These are phyloP conservation scores for Trididemnum miniatum DNA, from an alignment of 23 tunicate species.

Conservation along the genomic window DNA sequence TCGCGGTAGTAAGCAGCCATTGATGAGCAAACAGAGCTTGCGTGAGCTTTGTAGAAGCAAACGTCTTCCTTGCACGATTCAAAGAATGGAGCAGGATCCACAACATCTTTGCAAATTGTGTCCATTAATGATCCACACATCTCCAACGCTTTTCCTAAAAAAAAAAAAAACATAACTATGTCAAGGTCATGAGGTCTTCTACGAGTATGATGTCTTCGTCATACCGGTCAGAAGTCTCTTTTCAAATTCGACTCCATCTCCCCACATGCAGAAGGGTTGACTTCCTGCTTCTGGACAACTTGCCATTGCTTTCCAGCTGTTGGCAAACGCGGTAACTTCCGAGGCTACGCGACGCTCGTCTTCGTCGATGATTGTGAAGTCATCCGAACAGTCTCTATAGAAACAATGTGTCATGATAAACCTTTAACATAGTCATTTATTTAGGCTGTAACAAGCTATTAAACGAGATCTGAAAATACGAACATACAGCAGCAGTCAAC, in stretches of 20 bases:
- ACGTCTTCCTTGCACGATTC: constrained; percentile 99
- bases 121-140: constrained; percentile 87
- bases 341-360: constrained; percentile 47
- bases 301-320: constrained; percentile 73
- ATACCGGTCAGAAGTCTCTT: constrained; percentile 79
- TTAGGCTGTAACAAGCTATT: no score
- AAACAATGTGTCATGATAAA: no score
- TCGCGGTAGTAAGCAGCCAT: constrained; percentile 99
- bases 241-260: constrained; percentile 42
- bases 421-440: no score
- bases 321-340: constrained; percentile 75
- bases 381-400: constrained; percentile 83
- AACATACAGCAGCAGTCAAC: no score
- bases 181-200: no score
- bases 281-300: constrained; percentile 72
- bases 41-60: constrained; percentile 84
- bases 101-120: constrained; percentile 87
- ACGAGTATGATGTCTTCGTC: background rate
- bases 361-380: constrained; percentile 71
- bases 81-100: constrained; percentile 90
- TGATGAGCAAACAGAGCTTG: constrained; percentile 71
- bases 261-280: constrained; percentile 88
- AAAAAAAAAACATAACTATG: background rate
- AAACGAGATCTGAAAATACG: no score
- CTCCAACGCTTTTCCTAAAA: constrained; percentile 80